A percentile compares a stretch with the other conserved stretches of the same genome.
Evolutionary conservation across 2,797 vertebrate genomes (phyloP).

Genomic region (Cetoscarus ocellatus): DNA sequence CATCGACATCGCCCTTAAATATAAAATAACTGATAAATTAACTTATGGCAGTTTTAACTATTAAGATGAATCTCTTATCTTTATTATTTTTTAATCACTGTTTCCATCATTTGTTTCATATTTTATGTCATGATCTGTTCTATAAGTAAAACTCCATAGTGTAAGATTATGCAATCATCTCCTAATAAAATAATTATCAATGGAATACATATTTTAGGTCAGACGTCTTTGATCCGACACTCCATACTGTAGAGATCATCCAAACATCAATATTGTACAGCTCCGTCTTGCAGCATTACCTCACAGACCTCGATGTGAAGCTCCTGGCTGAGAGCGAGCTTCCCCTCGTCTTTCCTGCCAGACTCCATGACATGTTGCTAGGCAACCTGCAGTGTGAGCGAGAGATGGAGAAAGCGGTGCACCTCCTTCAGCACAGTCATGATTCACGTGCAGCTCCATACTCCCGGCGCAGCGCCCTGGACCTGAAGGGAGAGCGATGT

Average conservation of each 20-base stretch:
- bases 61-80: neutral
- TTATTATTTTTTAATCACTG: neutral
- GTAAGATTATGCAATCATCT: neutral
- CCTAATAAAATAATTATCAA: conserved; percentile 1
- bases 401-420: conserved; percentile 36
- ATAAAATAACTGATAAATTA: neutral
- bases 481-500: conserved; percentile 2
- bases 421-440: conserved; percentile 68
- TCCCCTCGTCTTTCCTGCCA: conserved; percentile 62
- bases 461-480: conserved; percentile 21
- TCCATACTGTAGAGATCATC: conserved; percentile 2
- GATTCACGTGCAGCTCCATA: conserved; percentile 54
- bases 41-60: neutral
- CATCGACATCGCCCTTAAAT: no score
- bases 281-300: conserved; percentile 48
- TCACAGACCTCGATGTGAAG: conserved; percentile 49
- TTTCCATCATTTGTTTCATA: neutral
- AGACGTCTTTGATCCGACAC: neutral
- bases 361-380: conserved; percentile 82
- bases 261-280: conserved; percentile 11
- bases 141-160: neutral
- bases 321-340: conserved; percentile 61
- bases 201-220: conserved; percentile 9
- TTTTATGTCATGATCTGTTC: neutral
- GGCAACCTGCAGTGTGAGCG: conserved; percentile 71